Evolutionary conservation across 2,113 vertebrate genomes (phyloP), one percentile per base, ranked within the genome.

Genomic region (Pterocles orientalis): DNA sequence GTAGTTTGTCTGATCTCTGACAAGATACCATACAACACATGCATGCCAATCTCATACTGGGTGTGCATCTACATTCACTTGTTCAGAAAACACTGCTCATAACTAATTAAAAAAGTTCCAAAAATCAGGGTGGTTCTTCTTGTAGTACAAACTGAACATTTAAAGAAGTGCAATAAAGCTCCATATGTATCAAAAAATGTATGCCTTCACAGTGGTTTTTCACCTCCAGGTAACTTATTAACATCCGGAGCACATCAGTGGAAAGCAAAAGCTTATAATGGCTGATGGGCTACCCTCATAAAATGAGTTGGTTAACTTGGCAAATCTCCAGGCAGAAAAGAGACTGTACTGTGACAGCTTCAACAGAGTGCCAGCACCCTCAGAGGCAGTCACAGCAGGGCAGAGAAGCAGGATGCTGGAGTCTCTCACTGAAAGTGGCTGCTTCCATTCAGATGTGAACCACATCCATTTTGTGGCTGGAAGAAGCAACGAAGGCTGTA

Each of bases 1-100:
- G 78, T 41, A 81, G 94, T 70, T 93, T 86, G 92, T 89, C 45
- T 62, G 85, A 91, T 85, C 65, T 92, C 89, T 93, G 92, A 89
- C 82, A 97, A 95, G 77, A 94, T 31, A 81, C 31, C 78, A 43
- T 2, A 88, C 23, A 82, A 72, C 43, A 94, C 48, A 36, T 7
- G 43, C 69, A 91, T n/a, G 51, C 79, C 92, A 92, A 13, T 54
- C 57, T 88, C 56, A 72, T 57, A 51, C 2, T 71, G 51, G 51
- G 19, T 21, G 23, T 33, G 54, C 65, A 78, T 48, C 56, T 85
- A 60, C 36, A 34, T 68, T 66, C 56, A 75, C 53, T 43, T 83
- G n/a, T 77, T 92, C 43, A 77, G 75, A 82, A 95, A 85, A 91
- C 33, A 85, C 26, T 47, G 34, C 24, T 83, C 57, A 4, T 4